Base-by-base conservation (phyloP, 53 echinoderm and acorn worm genomes). In the Luidia sarsii region DNA sequence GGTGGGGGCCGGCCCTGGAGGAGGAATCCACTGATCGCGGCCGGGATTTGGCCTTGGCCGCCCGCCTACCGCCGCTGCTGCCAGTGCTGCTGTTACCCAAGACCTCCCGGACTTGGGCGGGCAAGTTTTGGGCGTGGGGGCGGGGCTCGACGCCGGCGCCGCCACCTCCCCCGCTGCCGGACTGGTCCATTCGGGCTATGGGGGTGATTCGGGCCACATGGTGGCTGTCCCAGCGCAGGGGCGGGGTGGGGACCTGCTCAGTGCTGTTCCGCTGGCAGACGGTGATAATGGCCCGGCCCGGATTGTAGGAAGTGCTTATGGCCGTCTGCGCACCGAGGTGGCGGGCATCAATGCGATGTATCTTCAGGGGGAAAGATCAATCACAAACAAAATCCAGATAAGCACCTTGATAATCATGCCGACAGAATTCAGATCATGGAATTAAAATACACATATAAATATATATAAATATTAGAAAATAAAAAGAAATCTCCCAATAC, bases 211-310 rank as follows among this genome's bases (percentile, higher is more conserved):
- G 28, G 30, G 83, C 81, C 2, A 89, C 82, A 69, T 89, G 85
- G 55, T 86, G 92, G 48, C 92, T 92, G 72, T 92, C 92, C 92
- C 92, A 92, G 73, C 92, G 81, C 46, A 85, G 80, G 15, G 92
- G 92, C 34, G 92, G 92, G 27, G 80, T 74, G 0, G 92, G 92
- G 10, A 89, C 71, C 24, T 89, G 85, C 18, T 86, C 82, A 19
- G 39, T 77, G 64, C 63, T 81, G 18, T 39, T 82, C 18, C 56
- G 79, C 36, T 85, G 89, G 39, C 60, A 68, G 23, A 82, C 51
- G 30, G 86, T 68, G 35, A 90, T 70, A 57, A 86, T 65, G 50
- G 77, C 85, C 32, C 75, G 74, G 15, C 90, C 83, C 21, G 82
- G 79, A 37, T 73, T 84, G 45, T 72, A 84, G 4, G 84, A 73